These are phyloP conservation scores for Mactra quadrangularis DNA, from an alignment of 1,140 invertebrate genomes.

Conservation along the genomic window DNA sequence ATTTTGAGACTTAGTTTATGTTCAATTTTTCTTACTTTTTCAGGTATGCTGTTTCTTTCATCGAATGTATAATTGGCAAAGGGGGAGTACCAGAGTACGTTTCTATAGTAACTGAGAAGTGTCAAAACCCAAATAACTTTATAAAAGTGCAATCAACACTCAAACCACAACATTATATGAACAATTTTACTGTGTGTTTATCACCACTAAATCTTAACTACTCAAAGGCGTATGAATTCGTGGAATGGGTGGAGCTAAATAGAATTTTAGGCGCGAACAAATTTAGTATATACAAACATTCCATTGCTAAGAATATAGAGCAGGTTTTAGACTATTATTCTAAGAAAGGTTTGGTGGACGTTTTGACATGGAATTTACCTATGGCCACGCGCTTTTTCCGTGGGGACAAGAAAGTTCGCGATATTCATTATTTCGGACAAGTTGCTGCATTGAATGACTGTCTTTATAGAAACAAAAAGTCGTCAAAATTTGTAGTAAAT, in stretches of 20 bases:
- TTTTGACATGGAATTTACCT: constrained; percentile 93
- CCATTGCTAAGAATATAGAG: constrained; percentile 89
- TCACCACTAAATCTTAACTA: constrained; percentile 97
- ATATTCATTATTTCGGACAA: constrained; percentile 58
- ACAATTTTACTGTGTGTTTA: constrained; percentile 92
- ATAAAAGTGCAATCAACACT: constrained; percentile 9
- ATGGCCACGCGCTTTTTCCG: constrained; percentile 84
- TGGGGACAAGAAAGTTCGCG: neutral
- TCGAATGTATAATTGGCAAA: neutral
- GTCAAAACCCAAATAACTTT: constrained; percentile 10
- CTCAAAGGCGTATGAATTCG: constrained; percentile 89
- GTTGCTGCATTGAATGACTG: constrained; percentile 60
- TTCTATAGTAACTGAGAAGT: constrained; percentile 17
- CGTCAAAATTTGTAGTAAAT: constrained; percentile 50
- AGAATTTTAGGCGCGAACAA: constrained; percentile 92
- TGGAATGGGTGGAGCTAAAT: constrained; percentile 97
- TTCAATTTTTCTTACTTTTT: neutral
- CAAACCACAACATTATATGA: neutral
- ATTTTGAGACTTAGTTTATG: too few species aligned
- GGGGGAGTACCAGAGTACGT: neutral
- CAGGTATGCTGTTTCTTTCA: constrained; percentile 22
- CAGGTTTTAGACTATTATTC: constrained; percentile 90
- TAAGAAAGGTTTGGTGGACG: constrained; percentile 86
- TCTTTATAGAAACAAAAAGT: constrained; percentile 47
- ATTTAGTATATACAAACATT: constrained; percentile 97